Evolutionary conservation across 2,888 invertebrate genomes (phyloP), one percentile per base, ranked within the genome.

Genomic region (Lepidocyrtinus sp.): DNA sequence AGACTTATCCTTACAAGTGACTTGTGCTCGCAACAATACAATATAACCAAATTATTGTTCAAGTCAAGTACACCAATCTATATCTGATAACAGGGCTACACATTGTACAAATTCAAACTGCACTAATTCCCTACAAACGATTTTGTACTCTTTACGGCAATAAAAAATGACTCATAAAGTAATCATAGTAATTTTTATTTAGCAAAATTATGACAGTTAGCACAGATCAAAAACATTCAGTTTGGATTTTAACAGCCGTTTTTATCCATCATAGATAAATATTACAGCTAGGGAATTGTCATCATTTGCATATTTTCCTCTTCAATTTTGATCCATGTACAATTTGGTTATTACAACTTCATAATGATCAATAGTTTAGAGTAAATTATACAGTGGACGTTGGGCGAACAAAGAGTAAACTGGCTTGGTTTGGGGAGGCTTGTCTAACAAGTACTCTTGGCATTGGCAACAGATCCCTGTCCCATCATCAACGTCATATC

Each of bases 151-250:
- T 70, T 71, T 61, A 75, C 55, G 69, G 75, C 22, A 67, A 75
- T 75, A 75, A 75, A n/a, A 75, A 75, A 59, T 61, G 69, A 26
- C 21, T 26, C 25, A 75, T 75, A 75, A 76, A 65, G 59, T 76
- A 76, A 76, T 76, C 76, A 75, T 75, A 71, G 71, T 71, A 76
- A 76, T 76, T 76, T 76, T 70, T 75, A 75, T 59, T 25, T n/a
- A 59, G 61, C 65, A 67, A 36, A 36, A 36, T 63, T 75, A 59
- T 75, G 74, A 75, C 74, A 73, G 55, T 25, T 64, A 21, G 59
- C 17, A 27, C 55, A 36, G 36, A 15, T 55, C 25, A 19, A 70
- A 36, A 12, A 55, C 26, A 59, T 17, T 70, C 69, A 70, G 45
- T 59, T 71, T 71, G 62, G 62, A 71, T 62, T 26, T 19, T 45